Evolutionary conservation across 2,888 invertebrate genomes (phyloP).

Genomic region (Xanthorhoe spadicearia): DNA sequence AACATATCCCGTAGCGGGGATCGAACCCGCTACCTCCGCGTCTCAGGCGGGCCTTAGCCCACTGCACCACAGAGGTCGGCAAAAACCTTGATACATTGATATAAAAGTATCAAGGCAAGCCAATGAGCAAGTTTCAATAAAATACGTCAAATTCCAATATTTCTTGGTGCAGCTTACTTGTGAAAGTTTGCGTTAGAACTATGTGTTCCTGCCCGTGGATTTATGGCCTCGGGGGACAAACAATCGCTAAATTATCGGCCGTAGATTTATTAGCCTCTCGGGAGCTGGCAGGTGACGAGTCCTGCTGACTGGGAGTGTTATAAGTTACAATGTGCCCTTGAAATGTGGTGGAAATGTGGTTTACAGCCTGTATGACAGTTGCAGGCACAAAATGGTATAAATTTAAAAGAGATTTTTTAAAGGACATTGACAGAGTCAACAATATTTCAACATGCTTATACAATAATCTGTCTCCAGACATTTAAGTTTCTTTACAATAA

Average conservation of each 20-base stretch:
- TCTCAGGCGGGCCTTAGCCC: too few relatives aligned
- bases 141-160: background rate
- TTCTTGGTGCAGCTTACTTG: background rate
- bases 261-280: constrained; percentile 61
- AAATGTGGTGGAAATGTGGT: background rate
- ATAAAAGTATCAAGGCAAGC: background rate
- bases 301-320: constrained; percentile 48
- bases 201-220: constrained; percentile 39
- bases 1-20: too few relatives aligned
- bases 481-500: too few relatives aligned
- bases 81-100: too few relatives aligned
- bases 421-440: too few relatives aligned
- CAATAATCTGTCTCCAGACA: too few relatives aligned
- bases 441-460: too few relatives aligned
- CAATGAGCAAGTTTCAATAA: background rate
- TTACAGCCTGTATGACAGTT: background rate
- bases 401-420: too few relatives aligned
- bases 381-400: background rate
- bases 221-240: constrained; percentile 57
- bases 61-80: too few relatives aligned
- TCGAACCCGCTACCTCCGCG: too few relatives aligned
- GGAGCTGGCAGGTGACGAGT: constrained; percentile 55
- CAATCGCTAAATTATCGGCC: constrained; percentile 71
- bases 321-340: constrained; percentile 27
- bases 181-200: background rate